Evolutionary conservation across 1,140 invertebrate species (phyloP).

Genomic region (Manduca sexta): DNA sequence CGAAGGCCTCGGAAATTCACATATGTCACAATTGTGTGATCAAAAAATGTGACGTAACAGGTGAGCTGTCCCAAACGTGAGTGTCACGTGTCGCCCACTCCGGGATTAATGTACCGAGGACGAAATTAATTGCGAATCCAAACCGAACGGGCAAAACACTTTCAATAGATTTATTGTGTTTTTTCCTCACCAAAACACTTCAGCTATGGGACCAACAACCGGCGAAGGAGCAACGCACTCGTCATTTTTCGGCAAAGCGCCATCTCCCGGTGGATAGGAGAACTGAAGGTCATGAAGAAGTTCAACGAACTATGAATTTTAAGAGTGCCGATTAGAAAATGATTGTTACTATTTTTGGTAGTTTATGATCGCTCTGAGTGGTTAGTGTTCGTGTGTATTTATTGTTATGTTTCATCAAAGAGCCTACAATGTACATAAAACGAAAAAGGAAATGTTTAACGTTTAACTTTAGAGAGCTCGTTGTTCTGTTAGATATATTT

Average conservation of each 20-base stretch:
- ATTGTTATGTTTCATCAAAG: not conserved
- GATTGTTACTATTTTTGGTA: slow-evolving; percentile 7
- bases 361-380: not conserved
- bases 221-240: slow-evolving; percentile 15
- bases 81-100: too few relatives aligned
- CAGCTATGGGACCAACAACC: slow-evolving; percentile 13
- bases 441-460: too few relatives aligned
- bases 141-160: not conserved
- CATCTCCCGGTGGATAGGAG: slow-evolving; percentile 1
- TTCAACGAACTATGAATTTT: slow-evolving; percentile 3
- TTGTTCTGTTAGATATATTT: too few relatives aligned
- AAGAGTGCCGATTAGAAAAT: not conserved
- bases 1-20: too few relatives aligned
- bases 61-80: too few relatives aligned
- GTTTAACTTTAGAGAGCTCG: too few relatives aligned
- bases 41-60: too few relatives aligned
- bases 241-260: slow-evolving; percentile 1
- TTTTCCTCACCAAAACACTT: slow-evolving; percentile 2
- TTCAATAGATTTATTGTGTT: not conserved
- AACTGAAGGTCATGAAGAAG: slow-evolving; percentile 2
- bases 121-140: too few relatives aligned
- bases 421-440: too few relatives aligned
- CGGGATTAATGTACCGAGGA: too few relatives aligned
- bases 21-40: too few relatives aligned
- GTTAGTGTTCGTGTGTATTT: not conserved